Percentiles rank a stretch among this genome's conserved stretches.
Conservation (phyloP, 2,888 invertebrate genomes). For the Cataglyphis altisquamis region DNA sequence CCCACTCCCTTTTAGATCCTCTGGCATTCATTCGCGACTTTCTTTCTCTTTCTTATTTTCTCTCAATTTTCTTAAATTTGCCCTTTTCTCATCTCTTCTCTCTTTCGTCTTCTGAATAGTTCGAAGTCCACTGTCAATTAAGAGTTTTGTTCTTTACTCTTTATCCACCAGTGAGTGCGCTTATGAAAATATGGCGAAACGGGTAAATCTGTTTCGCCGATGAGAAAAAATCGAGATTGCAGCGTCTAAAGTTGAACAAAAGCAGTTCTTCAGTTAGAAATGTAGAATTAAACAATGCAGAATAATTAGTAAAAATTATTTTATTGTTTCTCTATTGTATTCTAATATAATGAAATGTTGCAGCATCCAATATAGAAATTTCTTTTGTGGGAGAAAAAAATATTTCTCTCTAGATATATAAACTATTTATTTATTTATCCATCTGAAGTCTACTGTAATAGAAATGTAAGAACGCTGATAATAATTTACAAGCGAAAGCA, state of each 20-base stretch:
- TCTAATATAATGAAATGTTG: neutral
- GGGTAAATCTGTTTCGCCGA: neutral
- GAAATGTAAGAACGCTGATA: neutral
- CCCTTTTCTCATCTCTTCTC: slow-evolving; percentile 40
- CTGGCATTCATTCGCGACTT: slow-evolving; percentile 52
- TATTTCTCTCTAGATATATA: neutral
- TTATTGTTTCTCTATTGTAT: neutral
- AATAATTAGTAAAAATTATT: slow-evolving; percentile 2
- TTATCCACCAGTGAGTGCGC: slow-evolving; percentile 14
- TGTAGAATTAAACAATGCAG: slow-evolving; percentile 3
- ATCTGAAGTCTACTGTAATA: neutral
- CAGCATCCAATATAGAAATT: neutral
- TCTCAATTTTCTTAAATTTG: slow-evolving; percentile 31
- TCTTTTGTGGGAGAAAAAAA: neutral
- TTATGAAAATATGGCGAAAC: slow-evolving; percentile 28
- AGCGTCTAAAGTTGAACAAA: neutral
- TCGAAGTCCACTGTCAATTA: slow-evolving; percentile 63
- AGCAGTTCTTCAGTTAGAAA: neutral
- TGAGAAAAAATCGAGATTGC: slow-evolving; percentile 1
- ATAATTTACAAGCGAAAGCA: neutral
- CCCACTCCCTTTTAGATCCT: slow-evolving; percentile 46
- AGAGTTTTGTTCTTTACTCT: slow-evolving; percentile 46
- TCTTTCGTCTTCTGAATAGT: slow-evolving; percentile 37
- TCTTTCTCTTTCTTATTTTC: slow-evolving; percentile 20
- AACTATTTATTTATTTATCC: neutral